Evolutionary conservation across 2,888 invertebrate genomes (phyloP).

Genomic region (Alloplasta piceator): DNA sequence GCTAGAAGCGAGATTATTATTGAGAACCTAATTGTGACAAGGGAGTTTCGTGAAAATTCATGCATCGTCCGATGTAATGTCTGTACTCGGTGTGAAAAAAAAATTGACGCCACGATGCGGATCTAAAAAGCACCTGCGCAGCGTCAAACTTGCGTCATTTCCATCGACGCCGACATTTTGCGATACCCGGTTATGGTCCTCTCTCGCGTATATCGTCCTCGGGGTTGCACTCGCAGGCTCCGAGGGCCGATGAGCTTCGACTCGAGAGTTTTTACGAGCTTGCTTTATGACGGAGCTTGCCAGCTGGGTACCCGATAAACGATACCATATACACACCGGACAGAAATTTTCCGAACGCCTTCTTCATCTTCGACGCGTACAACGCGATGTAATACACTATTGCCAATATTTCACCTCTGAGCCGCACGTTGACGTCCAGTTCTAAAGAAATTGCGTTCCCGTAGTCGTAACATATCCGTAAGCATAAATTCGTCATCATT

Average conservation of each 20-base stretch:
- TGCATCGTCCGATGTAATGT: too few species aligned
- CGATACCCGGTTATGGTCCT: constrained; percentile 4
- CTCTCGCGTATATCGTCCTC: not conserved
- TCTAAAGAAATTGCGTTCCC: too few species aligned
- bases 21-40: too few species aligned
- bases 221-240: not conserved
- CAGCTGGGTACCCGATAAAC: constrained; percentile 59
- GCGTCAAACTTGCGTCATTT: constrained; percentile 53
- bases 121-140: constrained; percentile 37
- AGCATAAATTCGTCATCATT: too few species aligned
- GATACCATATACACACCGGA: constrained; percentile 5
- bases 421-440: too few species aligned
- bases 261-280: constrained; percentile 54
- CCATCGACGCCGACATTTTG: constrained; percentile 39
- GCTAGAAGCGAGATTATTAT: too few species aligned
- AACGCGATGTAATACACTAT: constrained; percentile 6
- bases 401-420: not conserved
- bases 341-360: not conserved
- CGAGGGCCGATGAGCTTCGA: constrained; percentile 34
- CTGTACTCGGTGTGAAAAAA: too few species aligned
- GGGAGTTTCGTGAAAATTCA: too few species aligned
- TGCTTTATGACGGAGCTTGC: constrained; percentile 56
- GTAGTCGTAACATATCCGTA: too few species aligned
- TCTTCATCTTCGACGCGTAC: constrained; percentile 28
- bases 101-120: not conserved